Evolutionary conservation across 2,888 invertebrate species (phyloP), one percentile per base, ranked within the genome.

Genomic region (Temnothorax ravouxi): DNA sequence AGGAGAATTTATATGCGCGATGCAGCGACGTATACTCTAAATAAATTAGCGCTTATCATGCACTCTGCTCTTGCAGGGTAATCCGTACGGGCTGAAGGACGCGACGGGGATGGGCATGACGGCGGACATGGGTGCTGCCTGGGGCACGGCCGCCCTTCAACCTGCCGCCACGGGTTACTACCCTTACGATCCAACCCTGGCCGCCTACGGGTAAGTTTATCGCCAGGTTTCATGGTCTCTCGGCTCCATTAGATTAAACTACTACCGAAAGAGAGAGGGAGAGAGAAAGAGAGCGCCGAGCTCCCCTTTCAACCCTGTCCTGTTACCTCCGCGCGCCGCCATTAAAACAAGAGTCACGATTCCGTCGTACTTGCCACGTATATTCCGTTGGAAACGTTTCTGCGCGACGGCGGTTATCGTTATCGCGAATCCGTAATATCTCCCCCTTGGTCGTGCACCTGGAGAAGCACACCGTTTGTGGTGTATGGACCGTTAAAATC

Each of bases 141-240:
- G 98, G 98, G 98, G 98, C 92, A 98, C 98, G 88, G 98, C 98
- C 86, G 98, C 98, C 86, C 96, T 98, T 83, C 98, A 98, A 95
- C 98, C 98, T 94, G 94, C 95, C 85, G 97, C 98, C 89, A 97
- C 98, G 88, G 98, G 98, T 93, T 98, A 98, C 96, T 98, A 98
- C 96, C 98, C 98, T 91, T 98, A 98, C 96, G 98, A 98, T 96
- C 98, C 98, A 85, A 97, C 98, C 95, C 96, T 98, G 93, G 98
- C 98, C 89, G 98, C 98, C 94, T 98, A 98, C 95, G 98, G 98
- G 98, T 98, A 96, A 97, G 98, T 97, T 88, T 88, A 93, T 91
- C 91, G 89, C 89, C 88, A 88, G 88, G 88, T 91, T 90, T 90
- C 90, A 89, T 91, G 91, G 87, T 89, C 90, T 91, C 90, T 88